Base-by-base conservation (phyloP, 2,113 vertebrate species). In the Cheilinus undulatus region DNA sequence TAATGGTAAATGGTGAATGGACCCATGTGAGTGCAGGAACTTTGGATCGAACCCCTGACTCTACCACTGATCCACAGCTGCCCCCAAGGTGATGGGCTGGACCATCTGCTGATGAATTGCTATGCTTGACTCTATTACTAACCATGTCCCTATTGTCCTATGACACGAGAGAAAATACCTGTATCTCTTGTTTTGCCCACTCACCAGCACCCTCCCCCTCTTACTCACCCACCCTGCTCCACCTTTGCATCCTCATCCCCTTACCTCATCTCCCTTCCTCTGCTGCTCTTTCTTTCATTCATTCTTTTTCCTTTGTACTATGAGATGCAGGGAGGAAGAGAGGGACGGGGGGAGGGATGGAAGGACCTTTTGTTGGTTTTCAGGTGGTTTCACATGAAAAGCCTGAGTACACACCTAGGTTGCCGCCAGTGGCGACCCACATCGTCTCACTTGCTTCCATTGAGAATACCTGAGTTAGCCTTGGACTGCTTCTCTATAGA, bases 351-450 rank as follows among this genome's bases (percentile, higher is more conserved):
- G 68, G 30, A 19, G 69, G 73, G 34, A 59, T 69, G 80, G 69
- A 51, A 57, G 53, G 60, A 63, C 56, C 82, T 85, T 90, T 91
- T 90, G 88, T 89, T 88, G 81, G 78, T 81, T 92, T 91, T 90
- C 87, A 90, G 87, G 91, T 89, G 91, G 77, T 86, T 91, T 90
- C 89, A 90, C 86, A 87, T 90, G 91, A 92, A 91, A 89, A 87
- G 89, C 81, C 70, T 69, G 69, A 77, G 81, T 80, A 89, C 89
- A 91, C 88, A 90, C 89, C 88, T 89, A 82, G 62, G 82, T 80
- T 68, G 86, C 78, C 80, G 84, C 89, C 86, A 81, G 68, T 3
- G 34, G 59, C 57, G 65, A 83, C 78, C 73, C 65, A 67, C 23
- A 19, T 59, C 54, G 80, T 89, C 89, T 90, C 82, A 67, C 45